Percentiles rank a stretch among this genome's conserved stretches.
These are phyloP conservation scores for Hesperophylax magnus DNA, from an alignment of 1,140 invertebrate genomes.

Conservation along the genomic window DNA sequence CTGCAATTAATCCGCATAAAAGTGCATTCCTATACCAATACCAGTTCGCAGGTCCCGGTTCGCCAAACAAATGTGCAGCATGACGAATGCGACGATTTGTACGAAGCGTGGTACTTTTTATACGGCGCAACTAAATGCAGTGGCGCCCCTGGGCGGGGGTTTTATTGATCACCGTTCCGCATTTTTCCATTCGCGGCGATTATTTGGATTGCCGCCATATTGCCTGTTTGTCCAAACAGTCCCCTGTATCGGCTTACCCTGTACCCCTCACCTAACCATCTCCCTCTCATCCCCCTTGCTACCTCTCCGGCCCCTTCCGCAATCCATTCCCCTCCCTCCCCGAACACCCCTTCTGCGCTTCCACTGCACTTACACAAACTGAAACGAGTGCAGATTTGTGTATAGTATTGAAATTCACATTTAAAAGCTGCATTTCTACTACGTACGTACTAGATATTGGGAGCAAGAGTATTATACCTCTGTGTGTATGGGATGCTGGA, in stretches of 20 bases:
- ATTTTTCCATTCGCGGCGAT: conserved; percentile 56
- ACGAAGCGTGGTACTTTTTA: conserved; percentile 9
- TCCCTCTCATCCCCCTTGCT: not conserved
- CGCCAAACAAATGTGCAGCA: conserved; percentile 5
- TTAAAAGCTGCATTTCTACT: no score
- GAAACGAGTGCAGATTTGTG: not conserved
- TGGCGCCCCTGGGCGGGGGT: not conserved
- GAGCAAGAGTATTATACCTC: no score
- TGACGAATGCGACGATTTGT: conserved; percentile 30
- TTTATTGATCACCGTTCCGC: conserved; percentile 53
- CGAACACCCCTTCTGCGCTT: not conserved
- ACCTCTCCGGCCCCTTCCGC: no score
- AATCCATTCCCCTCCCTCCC: no score
- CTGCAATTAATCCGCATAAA: no score
- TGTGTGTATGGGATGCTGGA: not conserved
- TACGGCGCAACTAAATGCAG: conserved; percentile 19
- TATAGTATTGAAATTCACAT: not conserved
- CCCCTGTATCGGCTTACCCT: conserved; percentile 52
- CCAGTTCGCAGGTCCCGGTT: not conserved
- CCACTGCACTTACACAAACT: not conserved
- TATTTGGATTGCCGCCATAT: conserved; percentile 58
- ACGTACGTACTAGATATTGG: no score
- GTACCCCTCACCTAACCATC: conserved; percentile 29
- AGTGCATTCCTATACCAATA: not conserved
- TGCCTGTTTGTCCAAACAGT: conserved; percentile 56